These are phyloP conservation scores for Gulo gulo DNA, from an alignment of 2,113 vertebrate genomes.

Conservation along the genomic window DNA sequence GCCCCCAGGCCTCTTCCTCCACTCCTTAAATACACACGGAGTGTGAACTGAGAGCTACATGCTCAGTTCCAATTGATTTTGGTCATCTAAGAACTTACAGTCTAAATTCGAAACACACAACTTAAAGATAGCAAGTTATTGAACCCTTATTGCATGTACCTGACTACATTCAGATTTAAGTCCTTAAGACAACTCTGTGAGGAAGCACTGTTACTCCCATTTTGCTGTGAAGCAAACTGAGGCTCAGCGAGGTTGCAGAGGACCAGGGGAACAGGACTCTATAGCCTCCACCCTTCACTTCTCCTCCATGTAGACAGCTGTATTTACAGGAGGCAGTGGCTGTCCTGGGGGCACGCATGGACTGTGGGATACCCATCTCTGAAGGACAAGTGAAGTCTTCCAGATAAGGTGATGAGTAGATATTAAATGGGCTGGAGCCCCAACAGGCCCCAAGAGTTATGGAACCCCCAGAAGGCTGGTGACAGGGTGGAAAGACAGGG, in stretches of 20 bases:
- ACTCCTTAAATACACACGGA: background rate
- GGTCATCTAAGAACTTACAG: background rate
- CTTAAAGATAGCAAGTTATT: background rate
- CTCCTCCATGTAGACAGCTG: background rate
- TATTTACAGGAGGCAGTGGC: background rate
- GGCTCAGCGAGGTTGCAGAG: background rate
- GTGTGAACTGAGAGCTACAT: background rate
- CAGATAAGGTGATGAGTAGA: background rate
- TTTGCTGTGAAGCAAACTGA: background rate
- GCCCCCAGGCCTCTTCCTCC: background rate
- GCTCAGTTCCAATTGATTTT: background rate
- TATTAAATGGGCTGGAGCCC: background rate
- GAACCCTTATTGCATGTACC: background rate
- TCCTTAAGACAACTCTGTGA: background rate
- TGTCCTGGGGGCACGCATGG: background rate
- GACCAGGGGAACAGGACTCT: background rate
- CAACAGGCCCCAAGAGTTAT: background rate
- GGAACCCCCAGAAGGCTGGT: background rate
- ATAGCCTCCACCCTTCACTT: background rate
- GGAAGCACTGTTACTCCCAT: background rate
- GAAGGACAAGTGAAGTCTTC: background rate
- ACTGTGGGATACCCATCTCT: background rate
- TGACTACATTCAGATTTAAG: background rate
- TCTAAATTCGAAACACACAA: background rate
- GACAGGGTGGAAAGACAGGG: background rate